Evolutionary conservation across 2,797 vertebrate species (phyloP).

Genomic region (Cyprinella venusta): DNA sequence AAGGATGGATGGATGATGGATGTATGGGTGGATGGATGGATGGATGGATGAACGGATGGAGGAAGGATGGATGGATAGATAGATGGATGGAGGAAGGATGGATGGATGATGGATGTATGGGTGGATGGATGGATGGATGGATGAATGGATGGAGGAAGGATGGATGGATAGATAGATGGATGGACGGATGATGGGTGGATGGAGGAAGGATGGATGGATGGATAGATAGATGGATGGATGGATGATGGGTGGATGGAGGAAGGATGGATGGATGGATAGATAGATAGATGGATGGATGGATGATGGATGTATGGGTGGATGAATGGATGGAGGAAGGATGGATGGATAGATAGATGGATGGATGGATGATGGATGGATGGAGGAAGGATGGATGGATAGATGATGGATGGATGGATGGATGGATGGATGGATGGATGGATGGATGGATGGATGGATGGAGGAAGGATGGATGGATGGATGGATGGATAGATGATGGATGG

Average conservation of each 20-base stretch:
- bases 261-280: not conserved
- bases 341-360: not conserved
- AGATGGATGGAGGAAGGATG: not conserved
- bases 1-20: not conserved
- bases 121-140: not conserved
- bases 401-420: not conserved
- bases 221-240: no score
- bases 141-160: no score
- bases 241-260: no score
- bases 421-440: not conserved
- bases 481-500: no score
- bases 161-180: not conserved
- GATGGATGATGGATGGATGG: not conserved
- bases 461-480: no score
- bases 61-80: not conserved
- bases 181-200: not conserved
- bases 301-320: no score
- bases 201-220: not conserved
- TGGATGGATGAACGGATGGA: accelerated
- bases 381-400: not conserved
- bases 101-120: no score
- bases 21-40: not conserved
- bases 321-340: accelerated
- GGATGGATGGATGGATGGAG: not conserved
- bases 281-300: not conserved